phyloP scores from a whole-genome alignment of 2,797 vertebrate species.

The Numenius phaeopus region DNA sequence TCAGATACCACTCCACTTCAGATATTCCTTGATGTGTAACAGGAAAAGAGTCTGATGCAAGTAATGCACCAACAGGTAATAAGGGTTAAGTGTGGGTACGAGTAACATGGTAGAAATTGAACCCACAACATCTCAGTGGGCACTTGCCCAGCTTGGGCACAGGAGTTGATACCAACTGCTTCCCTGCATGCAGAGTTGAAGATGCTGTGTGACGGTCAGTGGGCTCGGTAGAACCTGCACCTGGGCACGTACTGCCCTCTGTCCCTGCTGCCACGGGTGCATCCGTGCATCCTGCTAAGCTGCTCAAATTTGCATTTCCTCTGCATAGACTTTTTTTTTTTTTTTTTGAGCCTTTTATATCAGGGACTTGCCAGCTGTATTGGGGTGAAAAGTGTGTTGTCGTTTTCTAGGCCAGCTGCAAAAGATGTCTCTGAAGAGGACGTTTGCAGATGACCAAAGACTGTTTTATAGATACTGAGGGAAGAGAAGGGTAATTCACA shows the following conservation, averaged over 20 bases:
- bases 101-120: background rate
- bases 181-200: background rate
- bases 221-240: background rate
- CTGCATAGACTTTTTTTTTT: rapidly evolving
- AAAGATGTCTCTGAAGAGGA: background rate
- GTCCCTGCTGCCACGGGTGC: background rate
- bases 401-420: background rate
- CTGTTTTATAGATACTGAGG: background rate
- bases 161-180: background rate
- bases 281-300: background rate
- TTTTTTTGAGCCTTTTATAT: background rate
- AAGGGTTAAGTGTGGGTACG: background rate
- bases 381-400: background rate
- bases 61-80: background rate
- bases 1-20: background rate
- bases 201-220: background rate
- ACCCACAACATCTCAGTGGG: rapidly evolving
- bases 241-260: background rate
- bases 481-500: background rate
- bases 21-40: background rate
- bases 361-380: background rate
- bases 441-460: background rate
- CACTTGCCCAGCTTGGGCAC: background rate
- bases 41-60: background rate
- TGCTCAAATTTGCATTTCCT: background rate